Evolutionary conservation across 2,113 vertebrate species (phyloP).

Genomic region (Triplophysa siluroides): DNA sequence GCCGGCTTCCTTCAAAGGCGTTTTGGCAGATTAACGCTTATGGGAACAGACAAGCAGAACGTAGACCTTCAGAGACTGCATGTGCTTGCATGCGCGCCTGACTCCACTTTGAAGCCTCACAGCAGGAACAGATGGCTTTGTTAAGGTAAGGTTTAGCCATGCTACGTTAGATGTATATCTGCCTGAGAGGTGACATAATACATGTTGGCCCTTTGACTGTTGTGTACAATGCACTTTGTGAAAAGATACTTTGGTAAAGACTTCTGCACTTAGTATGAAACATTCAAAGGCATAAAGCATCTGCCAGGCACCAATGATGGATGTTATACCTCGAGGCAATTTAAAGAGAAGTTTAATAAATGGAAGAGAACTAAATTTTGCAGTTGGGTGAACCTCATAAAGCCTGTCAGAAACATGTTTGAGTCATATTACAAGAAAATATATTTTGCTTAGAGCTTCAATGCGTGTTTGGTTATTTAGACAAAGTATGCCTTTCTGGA

Average conservation of each 20-base stretch:
- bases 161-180: conserved; percentile 45
- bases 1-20: conserved; percentile 71
- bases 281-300: conserved; percentile 20
- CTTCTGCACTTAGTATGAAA: conserved; percentile 45
- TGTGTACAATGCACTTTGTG: conserved; percentile 59
- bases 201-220: conserved; percentile 58
- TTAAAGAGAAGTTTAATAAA: background rate
- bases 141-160: conserved; percentile 39
- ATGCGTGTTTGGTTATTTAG: background rate
- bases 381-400: no score
- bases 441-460: background rate
- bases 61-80: conserved; percentile 43
- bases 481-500: no score
- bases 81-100: conserved; percentile 35
- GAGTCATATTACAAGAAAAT: background rate
- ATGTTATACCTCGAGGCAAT: background rate
- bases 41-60: conserved; percentile 69
- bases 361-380: background rate
- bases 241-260: conserved; percentile 63
- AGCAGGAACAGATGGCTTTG: conserved; percentile 58
- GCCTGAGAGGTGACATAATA: conserved; percentile 49
- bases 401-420: no score
- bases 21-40: conserved; percentile 71
- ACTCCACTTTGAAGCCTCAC: conserved; percentile 54
- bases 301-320: background rate